Evolutionary conservation across 2,113 vertebrate genomes (phyloP).

Genomic region (Polypterus bichir): DNA sequence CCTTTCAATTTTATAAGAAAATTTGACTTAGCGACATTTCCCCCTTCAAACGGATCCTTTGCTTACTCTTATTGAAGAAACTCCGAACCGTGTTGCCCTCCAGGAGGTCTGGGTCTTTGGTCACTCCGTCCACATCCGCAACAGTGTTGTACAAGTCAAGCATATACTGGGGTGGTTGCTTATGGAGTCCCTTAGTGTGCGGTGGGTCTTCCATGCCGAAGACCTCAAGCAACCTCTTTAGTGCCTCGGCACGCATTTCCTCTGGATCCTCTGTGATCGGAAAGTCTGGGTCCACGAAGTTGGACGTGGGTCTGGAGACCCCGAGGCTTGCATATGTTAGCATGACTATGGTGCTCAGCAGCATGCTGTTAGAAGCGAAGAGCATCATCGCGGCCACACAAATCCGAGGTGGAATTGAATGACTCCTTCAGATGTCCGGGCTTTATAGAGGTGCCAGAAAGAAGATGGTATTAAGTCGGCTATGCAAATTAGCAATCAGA

Average conservation of each 20-base stretch:
- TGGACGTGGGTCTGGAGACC: constrained; percentile 27
- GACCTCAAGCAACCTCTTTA: constrained; percentile 70
- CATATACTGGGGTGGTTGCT: constrained; percentile 80
- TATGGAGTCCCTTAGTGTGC: constrained; percentile 33
- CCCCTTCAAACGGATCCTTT: accelerated
- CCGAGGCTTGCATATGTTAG: constrained; percentile 13
- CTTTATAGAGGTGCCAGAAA: constrained; percentile 5
- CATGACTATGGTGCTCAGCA: no score
- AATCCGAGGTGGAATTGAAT: background rate
- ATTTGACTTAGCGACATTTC: no score
- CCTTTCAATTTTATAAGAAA: no score
- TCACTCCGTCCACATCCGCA: constrained; percentile 70
- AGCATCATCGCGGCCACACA: no score
- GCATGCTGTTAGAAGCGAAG: no score
- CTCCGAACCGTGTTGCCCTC: constrained; percentile 81
- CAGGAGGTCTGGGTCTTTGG: constrained; percentile 65
- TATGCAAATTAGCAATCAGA: constrained; percentile 70
- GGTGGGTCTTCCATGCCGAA: constrained; percentile 79
- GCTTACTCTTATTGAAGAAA: constrained; percentile 77
- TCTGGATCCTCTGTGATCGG: constrained; percentile 14
- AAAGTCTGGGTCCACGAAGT: constrained; percentile 25
- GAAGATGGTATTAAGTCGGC: constrained; percentile 55
- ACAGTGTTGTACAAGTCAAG: constrained; percentile 75
- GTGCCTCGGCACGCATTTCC: constrained; percentile 51
- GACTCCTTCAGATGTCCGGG: background rate